Percentiles rank a stretch among this genome's conserved stretches.
These are phyloP conservation scores for Pseudanteris insignis DNA, from an alignment of 2,888 invertebrate genomes.

Conservation along the genomic window DNA sequence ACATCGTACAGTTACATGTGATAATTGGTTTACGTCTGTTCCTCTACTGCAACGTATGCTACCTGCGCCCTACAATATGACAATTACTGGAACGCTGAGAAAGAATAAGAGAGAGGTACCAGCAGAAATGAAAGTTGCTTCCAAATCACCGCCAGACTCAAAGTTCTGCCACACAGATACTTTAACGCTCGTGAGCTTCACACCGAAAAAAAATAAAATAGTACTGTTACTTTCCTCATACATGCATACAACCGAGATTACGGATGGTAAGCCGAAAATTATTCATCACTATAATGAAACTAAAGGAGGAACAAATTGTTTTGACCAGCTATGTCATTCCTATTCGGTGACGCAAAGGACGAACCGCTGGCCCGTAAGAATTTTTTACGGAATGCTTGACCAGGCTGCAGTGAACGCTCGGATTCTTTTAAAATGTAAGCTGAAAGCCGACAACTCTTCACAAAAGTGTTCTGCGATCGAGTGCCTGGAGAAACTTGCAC, in stretches of 20 bases:
- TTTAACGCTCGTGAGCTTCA: constrained; percentile 14
- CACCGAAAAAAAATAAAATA: constrained; percentile 39
- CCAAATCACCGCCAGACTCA: constrained; percentile 12
- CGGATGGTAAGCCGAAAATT: constrained; percentile 1
- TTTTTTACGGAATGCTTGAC: constrained; percentile 6
- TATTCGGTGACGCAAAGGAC: not conserved
- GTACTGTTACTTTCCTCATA: constrained; percentile 5
- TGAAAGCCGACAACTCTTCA: not conserved
- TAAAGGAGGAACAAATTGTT: constrained; percentile 1
- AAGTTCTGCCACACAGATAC: constrained; percentile 25
- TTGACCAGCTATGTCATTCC: not conserved
- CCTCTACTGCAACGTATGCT: constrained; percentile 29
- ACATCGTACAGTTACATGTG: constrained; percentile 35
- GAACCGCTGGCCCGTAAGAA: constrained; percentile 1
- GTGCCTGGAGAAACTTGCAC: no score
- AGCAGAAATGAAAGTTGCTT: constrained; percentile 20
- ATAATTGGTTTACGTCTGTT: constrained; percentile 46
- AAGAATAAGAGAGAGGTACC: constrained; percentile 46
- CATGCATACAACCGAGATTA: not conserved
- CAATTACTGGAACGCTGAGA: constrained; percentile 39
- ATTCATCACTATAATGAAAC: constrained; percentile 1
- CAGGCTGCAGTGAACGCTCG: not conserved
- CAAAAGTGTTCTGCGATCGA: not conserved
- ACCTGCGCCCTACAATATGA: constrained; percentile 24
- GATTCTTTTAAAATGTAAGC: not conserved